Base-by-base conservation (phyloP, 1,140 invertebrate genomes). In the Gonioctena quinquepunctata region DNA sequence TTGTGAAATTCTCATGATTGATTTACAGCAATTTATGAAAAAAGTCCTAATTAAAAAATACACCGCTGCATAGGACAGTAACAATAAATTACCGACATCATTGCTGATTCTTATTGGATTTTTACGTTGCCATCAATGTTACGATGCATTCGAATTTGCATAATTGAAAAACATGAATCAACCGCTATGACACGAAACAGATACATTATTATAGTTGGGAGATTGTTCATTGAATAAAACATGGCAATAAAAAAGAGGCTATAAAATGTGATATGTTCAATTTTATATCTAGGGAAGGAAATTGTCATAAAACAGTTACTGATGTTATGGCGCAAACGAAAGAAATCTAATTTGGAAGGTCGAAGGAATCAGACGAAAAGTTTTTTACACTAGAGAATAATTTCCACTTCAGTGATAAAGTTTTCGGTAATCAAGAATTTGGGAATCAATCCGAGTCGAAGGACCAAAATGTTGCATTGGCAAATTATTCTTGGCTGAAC, bases 131-230 rank as follows among this genome's bases (percentile, higher is more conserved):
- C 13, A n/a, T 21, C 21, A 19, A 65, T 52, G 22, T 33, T 25
- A 8, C 16, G 25, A 66, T 66, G 64, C 64, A 66, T 23, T 56
- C 18, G 27, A 56, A 64, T 66, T 66, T 66, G 48, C 64, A 66
- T 66, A 66, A 66, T 52, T 66, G 64, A 23, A 25, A 57, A 57
- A 23, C 54, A 25, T 57, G 22, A 57, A 57, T 57, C 22, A n/a
- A 42, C 33, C 33, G 33, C 54, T 57, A 57, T 57, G 54, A 21
- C 19, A 19, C 21, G 25, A 57, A 21, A 13, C 54, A 57, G 21
- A 25, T 21, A 21, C 22, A 57, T 42, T 42, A 42, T 42, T 57
- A 21, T 11, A 57, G 54, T 21, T 11, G 25, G 54, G 54, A 57
- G 22, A 57, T 57, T 18, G 54, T 21, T 22, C 22, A 57, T 57